Percentiles rank a stretch among this genome's conserved stretches.
Conservation (phyloP, 2,888 invertebrate species). For the Brachyptera risi region DNA sequence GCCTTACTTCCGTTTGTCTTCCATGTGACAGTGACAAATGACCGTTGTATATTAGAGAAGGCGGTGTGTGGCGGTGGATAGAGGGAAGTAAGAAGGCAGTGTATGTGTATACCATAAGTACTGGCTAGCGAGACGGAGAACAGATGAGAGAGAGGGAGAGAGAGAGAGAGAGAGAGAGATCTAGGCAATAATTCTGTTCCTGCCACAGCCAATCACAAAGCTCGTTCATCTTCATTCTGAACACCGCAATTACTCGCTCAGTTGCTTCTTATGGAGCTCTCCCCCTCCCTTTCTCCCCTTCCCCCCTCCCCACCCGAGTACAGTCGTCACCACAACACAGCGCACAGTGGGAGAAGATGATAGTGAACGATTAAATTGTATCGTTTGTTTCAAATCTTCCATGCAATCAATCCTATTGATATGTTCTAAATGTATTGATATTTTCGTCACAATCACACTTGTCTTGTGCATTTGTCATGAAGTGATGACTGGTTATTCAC, state of each 20-base stretch:
- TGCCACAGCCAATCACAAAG: constrained; percentile 57
- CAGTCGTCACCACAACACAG: not conserved
- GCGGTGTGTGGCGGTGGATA: not conserved
- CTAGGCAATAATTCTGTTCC: constrained; percentile 22
- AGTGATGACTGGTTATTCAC: too few relatives aligned
- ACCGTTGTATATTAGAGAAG: not conserved
- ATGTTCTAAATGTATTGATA: too few relatives aligned
- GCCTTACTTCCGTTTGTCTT: too few relatives aligned
- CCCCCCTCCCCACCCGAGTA: not conserved
- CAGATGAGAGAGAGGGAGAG: too few relatives aligned
- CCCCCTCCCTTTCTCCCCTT: not conserved
- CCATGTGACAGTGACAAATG: constrained; percentile 13
- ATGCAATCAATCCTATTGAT: too few relatives aligned
- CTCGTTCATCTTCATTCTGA: constrained; percentile 68
- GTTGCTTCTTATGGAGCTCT: constrained; percentile 45
- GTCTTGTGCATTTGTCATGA: too few relatives aligned
- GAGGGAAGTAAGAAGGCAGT: not conserved
- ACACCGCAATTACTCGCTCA: constrained; percentile 66
- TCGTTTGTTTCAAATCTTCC: too few relatives aligned
- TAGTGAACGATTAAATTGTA: too few relatives aligned
- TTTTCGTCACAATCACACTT: too few relatives aligned
- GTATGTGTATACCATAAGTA: not conserved
- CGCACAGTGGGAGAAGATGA: not conserved
- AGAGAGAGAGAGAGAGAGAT: not conserved
- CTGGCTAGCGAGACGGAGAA: too few relatives aligned